These are phyloP conservation scores for Scleropages formosus DNA, from an alignment of 2,797 vertebrate genomes.

Conservation along the genomic window DNA sequence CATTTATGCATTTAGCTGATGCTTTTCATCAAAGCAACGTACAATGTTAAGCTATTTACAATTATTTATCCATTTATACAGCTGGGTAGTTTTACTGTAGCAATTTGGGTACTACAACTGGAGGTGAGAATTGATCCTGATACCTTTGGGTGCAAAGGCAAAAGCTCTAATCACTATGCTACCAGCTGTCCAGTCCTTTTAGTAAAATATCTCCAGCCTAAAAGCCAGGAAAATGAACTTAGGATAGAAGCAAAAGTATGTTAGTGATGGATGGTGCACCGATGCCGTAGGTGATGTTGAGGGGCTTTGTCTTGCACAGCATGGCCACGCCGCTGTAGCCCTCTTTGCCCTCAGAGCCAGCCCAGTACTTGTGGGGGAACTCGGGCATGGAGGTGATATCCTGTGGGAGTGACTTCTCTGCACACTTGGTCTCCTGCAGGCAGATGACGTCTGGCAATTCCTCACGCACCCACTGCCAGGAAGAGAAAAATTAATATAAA, in stretches of 20 bases:
- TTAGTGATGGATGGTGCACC: slow-evolving; percentile 65
- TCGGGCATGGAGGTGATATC: slow-evolving; percentile 78
- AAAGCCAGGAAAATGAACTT: background rate
- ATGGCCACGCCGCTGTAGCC: slow-evolving; percentile 89
- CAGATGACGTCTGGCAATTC: slow-evolving; percentile 84
- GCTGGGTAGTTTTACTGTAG: too few species aligned
- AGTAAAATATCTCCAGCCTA: background rate
- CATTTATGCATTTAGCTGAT: too few species aligned
- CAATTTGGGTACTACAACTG: too few species aligned
- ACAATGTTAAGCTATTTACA: too few species aligned
- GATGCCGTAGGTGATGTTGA: slow-evolving; percentile 83
- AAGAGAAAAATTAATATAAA: background rate
- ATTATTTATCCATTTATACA: too few species aligned
- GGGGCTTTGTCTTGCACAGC: slow-evolving; percentile 79
- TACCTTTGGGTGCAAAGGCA: too few species aligned
- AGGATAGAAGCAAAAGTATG: background rate
- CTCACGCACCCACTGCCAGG: slow-evolving; percentile 79
- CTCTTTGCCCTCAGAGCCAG: slow-evolving; percentile 76
- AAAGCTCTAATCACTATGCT: too few species aligned
- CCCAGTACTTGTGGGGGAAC: slow-evolving; percentile 85
- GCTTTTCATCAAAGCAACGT: too few species aligned
- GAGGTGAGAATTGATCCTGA: too few species aligned
- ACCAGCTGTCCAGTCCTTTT: too few species aligned
- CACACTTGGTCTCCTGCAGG: slow-evolving; percentile 87
- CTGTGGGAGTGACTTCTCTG: slow-evolving; percentile 74